These are phyloP conservation scores for Abscondita cerata DNA, from an alignment of 2,888 invertebrate genomes.

Conservation along the genomic window DNA sequence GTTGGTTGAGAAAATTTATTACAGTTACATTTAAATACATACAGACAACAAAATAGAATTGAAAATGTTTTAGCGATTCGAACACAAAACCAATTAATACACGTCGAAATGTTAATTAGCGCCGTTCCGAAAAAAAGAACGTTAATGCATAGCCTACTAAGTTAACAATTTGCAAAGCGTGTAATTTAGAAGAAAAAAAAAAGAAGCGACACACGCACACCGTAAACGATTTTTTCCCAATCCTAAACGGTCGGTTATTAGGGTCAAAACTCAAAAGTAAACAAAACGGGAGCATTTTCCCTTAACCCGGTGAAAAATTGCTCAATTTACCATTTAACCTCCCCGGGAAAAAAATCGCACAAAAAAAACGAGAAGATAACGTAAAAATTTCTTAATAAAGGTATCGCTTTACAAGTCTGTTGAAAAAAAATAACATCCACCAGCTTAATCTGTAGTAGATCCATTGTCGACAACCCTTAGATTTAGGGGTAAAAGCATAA, in stretches of 20 bases:
- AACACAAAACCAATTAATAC: constrained; percentile 18
- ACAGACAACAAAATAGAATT: background rate
- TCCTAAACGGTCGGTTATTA: constrained; percentile 25
- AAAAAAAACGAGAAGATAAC: background rate
- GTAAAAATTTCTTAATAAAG: constrained; percentile 48
- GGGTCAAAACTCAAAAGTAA: constrained; percentile 28
- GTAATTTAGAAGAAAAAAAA: constrained; percentile 17
- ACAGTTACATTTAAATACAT: background rate
- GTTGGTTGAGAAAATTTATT: constrained; percentile 7
- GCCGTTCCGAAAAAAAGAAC: constrained; percentile 1
- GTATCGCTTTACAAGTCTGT: constrained; percentile 55
- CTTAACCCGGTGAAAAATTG: constrained; percentile 47
- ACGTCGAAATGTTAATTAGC: constrained; percentile 25
- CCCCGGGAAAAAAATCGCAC: constrained; percentile 4
- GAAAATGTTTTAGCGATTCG: background rate
- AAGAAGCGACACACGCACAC: background rate
- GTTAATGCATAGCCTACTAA: too few relatives aligned
- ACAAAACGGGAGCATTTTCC: constrained; percentile 29
- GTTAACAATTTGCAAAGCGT: background rate
- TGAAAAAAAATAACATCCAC: constrained; percentile 40
- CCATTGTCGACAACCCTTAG: constrained; percentile 46
- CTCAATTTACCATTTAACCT: constrained; percentile 43
- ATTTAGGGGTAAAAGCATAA: constrained; percentile 49
- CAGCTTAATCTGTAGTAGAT: constrained; percentile 36
- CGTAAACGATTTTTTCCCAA: too few relatives aligned